Base-by-base conservation (phyloP, 2,113 vertebrate species). In the Pelecanus crispus region DNA sequence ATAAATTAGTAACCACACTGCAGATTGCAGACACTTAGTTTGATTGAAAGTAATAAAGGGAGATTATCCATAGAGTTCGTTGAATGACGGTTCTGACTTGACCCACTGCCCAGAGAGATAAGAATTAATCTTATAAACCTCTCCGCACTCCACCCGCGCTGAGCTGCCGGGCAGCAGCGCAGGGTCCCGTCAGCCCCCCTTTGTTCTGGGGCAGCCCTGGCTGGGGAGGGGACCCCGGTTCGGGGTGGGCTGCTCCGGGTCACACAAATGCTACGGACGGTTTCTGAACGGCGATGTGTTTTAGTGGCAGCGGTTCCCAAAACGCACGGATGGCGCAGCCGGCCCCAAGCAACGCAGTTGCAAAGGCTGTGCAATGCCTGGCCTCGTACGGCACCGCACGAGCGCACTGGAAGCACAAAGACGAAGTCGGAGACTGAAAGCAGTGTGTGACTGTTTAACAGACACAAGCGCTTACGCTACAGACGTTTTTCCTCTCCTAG, bases 21-120 rank as follows among this genome's bases (percentile, higher is more conserved):
- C 97, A 97, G 97, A 97, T 94, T 97, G 97, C 95, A 97, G 97
- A 98, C 95, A 97, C 97, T 98, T 97, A 98, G 97, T 98, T 95
- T 98, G 98, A 98, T 98, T 98, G 98, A 98, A 98, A 98, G 97
- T 97, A 97, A 98, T 98, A 96, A 98, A 97, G 97, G 96, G 96
- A 96, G 98, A 98, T 98, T 98, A 98, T 98, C 97, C 71, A 70
- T 88, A 95, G 97, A 93, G 96, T 97, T 97, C 3, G 83, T 91
- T 92, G 97, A 97, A 86, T 78, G 97, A 92, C 52, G 93, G 97
- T 97, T 98, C 97, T 97, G 98, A 98, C 96, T 97, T 98, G 98
- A 98, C 98, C 98, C 97, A 97, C 92, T 97, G 98, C 96, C 98
- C 97, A 52, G 96, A 94, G 97, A 98, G 97, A 98, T 96, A 98